Evolutionary conservation across 2,888 invertebrate genomes (phyloP), one percentile per base, ranked within the genome.

Genomic region (Spisula solida): DNA sequence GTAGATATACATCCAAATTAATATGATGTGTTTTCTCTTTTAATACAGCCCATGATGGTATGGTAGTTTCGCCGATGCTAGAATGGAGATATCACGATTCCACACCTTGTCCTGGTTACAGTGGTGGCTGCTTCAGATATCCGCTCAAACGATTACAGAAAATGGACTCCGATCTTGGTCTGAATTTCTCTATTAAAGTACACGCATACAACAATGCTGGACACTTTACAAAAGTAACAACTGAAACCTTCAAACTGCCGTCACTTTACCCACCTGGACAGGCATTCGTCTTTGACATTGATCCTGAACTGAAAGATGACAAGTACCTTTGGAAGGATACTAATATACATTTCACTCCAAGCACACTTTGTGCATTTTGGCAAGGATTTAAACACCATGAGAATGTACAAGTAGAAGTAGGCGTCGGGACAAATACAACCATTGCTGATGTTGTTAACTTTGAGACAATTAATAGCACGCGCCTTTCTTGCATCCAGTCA

Each of bases 241-340:
- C 91, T 8, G 81, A 87, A 25, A 47, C 48, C 5, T 92, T 93
- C 80, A 41, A 34, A 0, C 51, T 93, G 0, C 93, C 93, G 14
- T 93, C 93, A 0, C 85, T 55, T 29, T 91, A 87, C 82, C 93
- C 93, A 0, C 93, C 93, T 6, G 92, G 91, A 20, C 82, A 91
- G 16, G 92, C 91, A 0, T 16, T 85, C 0, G 88, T 93, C 31
- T 29, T 80, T 25, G 93, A 93, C 60, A 70, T 91, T 47, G 89
- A 91, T 34, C 91, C 91, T 10, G 80, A 70, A 25, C 10, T 25
- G n/a, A 20, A 1, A 1, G 48, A 31, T 41, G 70, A 41, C 20
- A 16, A 18, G 16, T 1, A 31, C n/a, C 14, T 29, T 25, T n/a
- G n/a, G 29, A 18, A 10, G n/a, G 91, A 91, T 55, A 34, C 85